Evolutionary conservation across 2,797 vertebrate species (phyloP).

Genomic region (Xyrichtys novacula): DNA sequence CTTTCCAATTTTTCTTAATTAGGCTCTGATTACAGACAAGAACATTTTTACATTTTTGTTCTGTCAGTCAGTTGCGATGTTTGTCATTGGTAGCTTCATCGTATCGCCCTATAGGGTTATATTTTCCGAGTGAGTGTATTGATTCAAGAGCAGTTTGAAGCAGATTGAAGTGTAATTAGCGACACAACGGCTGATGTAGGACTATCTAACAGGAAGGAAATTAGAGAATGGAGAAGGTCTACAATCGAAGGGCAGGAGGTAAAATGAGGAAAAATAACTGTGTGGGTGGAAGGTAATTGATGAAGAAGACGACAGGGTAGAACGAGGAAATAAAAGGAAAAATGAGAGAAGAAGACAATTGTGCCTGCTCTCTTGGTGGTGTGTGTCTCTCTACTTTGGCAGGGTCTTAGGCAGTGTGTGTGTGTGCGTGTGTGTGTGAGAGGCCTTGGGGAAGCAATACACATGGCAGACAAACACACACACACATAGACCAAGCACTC

Average conservation of each 20-base stretch:
- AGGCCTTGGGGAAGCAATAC: conserved; percentile 55
- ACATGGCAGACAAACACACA: conserved; percentile 17
- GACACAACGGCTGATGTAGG: conserved; percentile 16
- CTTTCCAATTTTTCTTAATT: not conserved
- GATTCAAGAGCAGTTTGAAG: conserved; percentile 21
- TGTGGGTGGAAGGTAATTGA: conserved; percentile 26
- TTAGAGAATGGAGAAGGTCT: conserved; percentile 1
- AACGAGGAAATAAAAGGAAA: conserved; percentile 27
- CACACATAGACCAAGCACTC: conserved; percentile 13
- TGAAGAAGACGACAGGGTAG: conserved; percentile 17
- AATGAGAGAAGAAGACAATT: conserved; percentile 59
- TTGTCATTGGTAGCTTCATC: conserved; percentile 1
- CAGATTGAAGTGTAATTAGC: conserved; percentile 25
- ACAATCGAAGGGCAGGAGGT: not conserved
- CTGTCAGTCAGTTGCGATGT: not conserved
- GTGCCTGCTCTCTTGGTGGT: conserved; percentile 48
- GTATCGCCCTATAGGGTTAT: not conserved
- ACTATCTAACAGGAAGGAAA: conserved; percentile 15
- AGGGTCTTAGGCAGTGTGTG: conserved; percentile 43
- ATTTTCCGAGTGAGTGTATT: not conserved
- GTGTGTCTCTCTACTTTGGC: conserved; percentile 61
- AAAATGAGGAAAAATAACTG: conserved; percentile 9
- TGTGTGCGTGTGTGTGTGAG: conserved; percentile 44
- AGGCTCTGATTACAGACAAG: not conserved
- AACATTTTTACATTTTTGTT: conserved; percentile 9